These are phyloP conservation scores for Butastur rufipennis DNA, from an alignment of 2,113 vertebrate genomes.

Conservation along the genomic window DNA sequence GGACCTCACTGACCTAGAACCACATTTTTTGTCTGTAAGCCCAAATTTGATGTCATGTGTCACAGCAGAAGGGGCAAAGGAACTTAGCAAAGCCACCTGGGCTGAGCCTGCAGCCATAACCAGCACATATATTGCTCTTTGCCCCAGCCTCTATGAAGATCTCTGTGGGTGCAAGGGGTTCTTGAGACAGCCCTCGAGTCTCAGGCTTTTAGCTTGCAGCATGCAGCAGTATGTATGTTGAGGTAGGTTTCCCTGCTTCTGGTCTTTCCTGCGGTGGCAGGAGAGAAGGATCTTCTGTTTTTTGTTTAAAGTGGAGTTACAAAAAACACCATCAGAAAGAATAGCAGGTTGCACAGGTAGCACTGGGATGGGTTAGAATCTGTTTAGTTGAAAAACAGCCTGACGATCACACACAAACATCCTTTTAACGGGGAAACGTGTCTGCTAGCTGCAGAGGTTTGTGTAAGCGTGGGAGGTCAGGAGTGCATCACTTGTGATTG, in stretches of 20 bases:
- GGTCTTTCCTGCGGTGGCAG: not conserved
- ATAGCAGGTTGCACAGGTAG: not conserved
- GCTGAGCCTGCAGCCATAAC: not conserved
- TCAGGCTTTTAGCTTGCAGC: not conserved
- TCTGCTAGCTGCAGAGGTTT: not conserved
- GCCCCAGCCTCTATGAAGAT: not conserved
- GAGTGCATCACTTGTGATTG: not conserved
- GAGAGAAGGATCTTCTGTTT: not conserved
- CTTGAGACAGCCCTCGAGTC: not conserved
- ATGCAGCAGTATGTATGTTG: not conserved
- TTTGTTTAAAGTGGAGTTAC: not conserved
- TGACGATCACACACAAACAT: not conserved
- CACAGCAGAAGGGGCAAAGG: not conserved
- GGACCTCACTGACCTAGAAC: not conserved
- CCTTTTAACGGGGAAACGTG: rapidly evolving
- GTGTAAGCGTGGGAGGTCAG: not conserved
- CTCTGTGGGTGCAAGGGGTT: not conserved
- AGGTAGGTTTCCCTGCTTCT: not conserved
- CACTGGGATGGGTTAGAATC: not conserved
- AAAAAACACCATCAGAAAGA: not conserved
- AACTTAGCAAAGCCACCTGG: not conserved
- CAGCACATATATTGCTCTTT: not conserved
- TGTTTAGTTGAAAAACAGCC: not conserved
- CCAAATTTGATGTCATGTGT: not conserved
- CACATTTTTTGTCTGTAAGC: not conserved